phyloP scores from a whole-genome alignment of 2,888 invertebrate species.

The Synanthedon tipuliformis region DNA sequence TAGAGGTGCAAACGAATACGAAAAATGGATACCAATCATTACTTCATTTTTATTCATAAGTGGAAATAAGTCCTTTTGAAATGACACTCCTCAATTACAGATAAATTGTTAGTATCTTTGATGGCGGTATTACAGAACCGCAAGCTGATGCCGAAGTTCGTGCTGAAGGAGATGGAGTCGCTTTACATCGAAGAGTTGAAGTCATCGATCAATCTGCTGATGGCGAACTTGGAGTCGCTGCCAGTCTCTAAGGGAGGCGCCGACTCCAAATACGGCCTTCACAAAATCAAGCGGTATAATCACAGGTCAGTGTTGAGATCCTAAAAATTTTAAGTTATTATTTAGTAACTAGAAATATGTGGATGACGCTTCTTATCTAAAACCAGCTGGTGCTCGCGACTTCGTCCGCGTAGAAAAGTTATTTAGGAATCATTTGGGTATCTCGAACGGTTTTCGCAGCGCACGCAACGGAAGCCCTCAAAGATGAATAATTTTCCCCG shows the following conservation, averaged over 20 bases:
- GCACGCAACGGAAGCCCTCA: too few relatives aligned
- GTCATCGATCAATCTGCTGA: constrained; percentile 96
- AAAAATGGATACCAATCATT: too few relatives aligned
- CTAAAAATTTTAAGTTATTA: neutral
- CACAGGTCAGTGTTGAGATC: constrained; percentile 83
- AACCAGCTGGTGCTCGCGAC: too few relatives aligned
- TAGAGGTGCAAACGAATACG: too few relatives aligned
- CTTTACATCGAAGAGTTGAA: constrained; percentile 98
- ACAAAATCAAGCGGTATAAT: constrained; percentile 98
- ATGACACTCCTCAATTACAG: too few relatives aligned
- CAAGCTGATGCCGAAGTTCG: constrained; percentile 98
- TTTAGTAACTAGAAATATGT: constrained; percentile 2
- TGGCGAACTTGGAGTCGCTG: constrained; percentile 98
- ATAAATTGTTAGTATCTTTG: too few relatives aligned
- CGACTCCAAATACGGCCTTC: constrained; percentile 96
- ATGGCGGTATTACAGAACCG: constrained; percentile 76
- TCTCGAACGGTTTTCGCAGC: too few relatives aligned
- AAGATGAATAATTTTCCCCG: too few relatives aligned
- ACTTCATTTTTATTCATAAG: too few relatives aligned
- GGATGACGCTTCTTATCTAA: neutral
- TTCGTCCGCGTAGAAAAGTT: too few relatives aligned
- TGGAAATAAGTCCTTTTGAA: too few relatives aligned
- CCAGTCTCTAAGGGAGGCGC: constrained; percentile 98
- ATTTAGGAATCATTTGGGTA: too few relatives aligned
- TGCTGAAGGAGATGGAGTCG: constrained; percentile 99